Evolutionary conservation across 2,113 vertebrate species (phyloP).

Genomic region (Meles meles): DNA sequence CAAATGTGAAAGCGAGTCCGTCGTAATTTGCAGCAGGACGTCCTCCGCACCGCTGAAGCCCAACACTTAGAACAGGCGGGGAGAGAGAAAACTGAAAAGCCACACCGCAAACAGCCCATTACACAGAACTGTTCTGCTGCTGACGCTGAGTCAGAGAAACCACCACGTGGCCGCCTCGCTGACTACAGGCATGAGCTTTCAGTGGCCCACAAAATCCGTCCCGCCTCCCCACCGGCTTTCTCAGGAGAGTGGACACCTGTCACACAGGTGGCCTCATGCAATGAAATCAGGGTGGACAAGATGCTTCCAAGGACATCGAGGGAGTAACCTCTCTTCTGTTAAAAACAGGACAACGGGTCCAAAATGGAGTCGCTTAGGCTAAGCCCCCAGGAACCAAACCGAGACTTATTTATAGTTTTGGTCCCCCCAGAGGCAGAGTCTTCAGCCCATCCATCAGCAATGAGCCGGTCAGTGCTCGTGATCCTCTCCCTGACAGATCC

Average conservation of each 20-base stretch:
- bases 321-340: background rate
- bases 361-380: background rate
- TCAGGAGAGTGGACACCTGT: background rate
- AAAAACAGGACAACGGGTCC: background rate
- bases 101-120: background rate
- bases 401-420: background rate
- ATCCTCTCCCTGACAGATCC: background rate
- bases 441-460: background rate
- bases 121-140: background rate
- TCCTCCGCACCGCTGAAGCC: background rate
- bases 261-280: background rate
- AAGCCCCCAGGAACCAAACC: background rate
- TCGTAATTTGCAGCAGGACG: background rate
- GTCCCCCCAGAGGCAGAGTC: background rate
- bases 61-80: background rate
- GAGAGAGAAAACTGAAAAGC: background rate
- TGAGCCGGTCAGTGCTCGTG: background rate
- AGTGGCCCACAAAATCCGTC: background rate
- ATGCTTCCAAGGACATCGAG: background rate
- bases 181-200: background rate
- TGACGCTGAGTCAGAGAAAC: background rate
- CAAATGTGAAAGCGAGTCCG: background rate
- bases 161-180: accelerated
- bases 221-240: background rate
- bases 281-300: background rate